Percentiles rank a stretch among this genome's conserved stretches.
phyloP scores from a whole-genome alignment of 2,113 vertebrate species.

The Podarcis raffonei region DNA sequence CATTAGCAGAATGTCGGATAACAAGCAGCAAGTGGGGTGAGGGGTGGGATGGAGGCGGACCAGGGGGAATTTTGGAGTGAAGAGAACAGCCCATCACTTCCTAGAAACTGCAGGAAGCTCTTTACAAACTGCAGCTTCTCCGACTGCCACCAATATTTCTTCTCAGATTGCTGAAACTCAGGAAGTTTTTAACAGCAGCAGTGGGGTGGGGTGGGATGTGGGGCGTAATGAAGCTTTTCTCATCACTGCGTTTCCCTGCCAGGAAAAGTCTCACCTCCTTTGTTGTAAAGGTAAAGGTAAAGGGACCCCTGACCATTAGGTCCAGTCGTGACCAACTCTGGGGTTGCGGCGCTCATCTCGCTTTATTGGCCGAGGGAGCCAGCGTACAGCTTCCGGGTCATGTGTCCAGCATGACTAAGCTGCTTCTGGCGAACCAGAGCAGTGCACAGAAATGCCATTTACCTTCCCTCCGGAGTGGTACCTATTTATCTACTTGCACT shows the following conservation, averaged over 20 bases:
- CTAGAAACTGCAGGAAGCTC: neutral
- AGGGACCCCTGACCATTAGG: too few relatives aligned
- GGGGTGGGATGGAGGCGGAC: neutral
- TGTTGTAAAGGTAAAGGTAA: neutral
- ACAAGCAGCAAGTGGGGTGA: neutral
- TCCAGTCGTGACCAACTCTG: too few relatives aligned
- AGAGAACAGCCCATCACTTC: too few relatives aligned
- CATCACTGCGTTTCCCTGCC: neutral
- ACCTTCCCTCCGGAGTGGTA: too few relatives aligned
- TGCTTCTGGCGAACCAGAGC: too few relatives aligned
- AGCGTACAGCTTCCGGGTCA: too few relatives aligned
- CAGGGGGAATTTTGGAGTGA: neutral
- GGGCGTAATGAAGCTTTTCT: neutral
- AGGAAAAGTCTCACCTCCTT: neutral
- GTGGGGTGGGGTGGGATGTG: too few relatives aligned
- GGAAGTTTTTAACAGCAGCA: neutral
- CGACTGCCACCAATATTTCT: neutral
- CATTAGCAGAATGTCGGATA: neutral
- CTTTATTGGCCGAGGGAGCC: too few relatives aligned
- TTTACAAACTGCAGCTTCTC: neutral
- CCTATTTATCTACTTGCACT: too few relatives aligned
- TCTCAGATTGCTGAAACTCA: neutral
- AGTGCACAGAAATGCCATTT: too few relatives aligned
- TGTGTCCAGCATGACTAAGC: too few relatives aligned
- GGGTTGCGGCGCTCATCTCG: too few relatives aligned